phyloP scores from a whole-genome alignment of 2,113 vertebrate genomes.

The Myotis yumanensis region DNA sequence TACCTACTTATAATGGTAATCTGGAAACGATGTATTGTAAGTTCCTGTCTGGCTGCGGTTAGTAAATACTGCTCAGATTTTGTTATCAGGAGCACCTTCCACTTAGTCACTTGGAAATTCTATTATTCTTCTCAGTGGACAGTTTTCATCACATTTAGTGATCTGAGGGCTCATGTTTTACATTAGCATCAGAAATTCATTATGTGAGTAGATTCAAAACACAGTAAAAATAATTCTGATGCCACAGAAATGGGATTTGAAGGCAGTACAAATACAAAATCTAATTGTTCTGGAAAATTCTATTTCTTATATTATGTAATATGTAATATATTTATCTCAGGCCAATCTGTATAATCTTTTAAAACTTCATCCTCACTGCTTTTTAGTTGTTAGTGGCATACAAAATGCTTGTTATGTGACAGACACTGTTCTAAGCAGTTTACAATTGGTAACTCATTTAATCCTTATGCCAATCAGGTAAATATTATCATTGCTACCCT shows the following conservation, averaged over 20 bases:
- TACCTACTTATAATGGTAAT: not conserved
- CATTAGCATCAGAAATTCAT: not conserved
- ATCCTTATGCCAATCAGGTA: not conserved
- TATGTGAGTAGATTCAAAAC: not conserved
- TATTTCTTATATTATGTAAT: not conserved
- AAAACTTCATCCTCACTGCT: not conserved
- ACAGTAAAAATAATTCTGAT: not conserved
- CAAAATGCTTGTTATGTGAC: not conserved
- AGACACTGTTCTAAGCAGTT: not conserved
- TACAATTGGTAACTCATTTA: not conserved
- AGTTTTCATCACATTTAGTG: not conserved
- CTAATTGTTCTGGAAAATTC: not conserved
- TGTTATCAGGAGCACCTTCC: not conserved
- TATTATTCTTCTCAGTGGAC: not conserved
- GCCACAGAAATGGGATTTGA: not conserved
- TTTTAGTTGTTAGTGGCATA: not conserved
- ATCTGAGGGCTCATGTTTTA: not conserved
- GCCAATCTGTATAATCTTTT: not conserved
- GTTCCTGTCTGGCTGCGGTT: not conserved
- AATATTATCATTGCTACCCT: not conserved
- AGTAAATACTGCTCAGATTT: not conserved
- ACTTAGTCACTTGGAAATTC: not conserved
- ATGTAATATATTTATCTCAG: not conserved
- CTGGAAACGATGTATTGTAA: not conserved
- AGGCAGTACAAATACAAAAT: not conserved